These are phyloP conservation scores for Tetragonula clypearis DNA, from an alignment of 1,140 invertebrate species.

Conservation along the genomic window DNA sequence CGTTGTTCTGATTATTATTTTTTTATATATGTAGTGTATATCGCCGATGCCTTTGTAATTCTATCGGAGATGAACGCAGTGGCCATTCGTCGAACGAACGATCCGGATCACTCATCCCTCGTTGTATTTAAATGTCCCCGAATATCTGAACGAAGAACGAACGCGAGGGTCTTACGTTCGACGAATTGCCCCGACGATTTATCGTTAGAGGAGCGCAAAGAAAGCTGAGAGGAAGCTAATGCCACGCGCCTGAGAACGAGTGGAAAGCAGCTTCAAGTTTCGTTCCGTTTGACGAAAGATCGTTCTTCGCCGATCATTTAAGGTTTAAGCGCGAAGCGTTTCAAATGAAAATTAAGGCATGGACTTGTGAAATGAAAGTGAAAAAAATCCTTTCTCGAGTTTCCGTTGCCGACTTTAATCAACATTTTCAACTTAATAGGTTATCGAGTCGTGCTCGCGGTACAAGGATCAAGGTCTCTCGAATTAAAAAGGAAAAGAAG, in stretches of 20 bases:
- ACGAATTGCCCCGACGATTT: neutral
- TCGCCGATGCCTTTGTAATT: slow-evolving; percentile 35
- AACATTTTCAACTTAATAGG: no score
- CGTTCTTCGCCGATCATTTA: neutral
- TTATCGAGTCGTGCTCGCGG: no score
- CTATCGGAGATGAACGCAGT: neutral
- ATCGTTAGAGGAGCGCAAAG: neutral
- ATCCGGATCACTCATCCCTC: neutral
- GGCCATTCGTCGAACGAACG: slow-evolving; percentile 7
- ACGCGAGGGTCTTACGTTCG: neutral
- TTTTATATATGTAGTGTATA: slow-evolving; percentile 45
- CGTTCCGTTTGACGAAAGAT: neutral
- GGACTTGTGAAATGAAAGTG: no score
- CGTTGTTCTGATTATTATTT: slow-evolving; percentile 52
- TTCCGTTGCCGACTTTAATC: no score
- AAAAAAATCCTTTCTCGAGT: no score
- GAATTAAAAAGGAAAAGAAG: no score
- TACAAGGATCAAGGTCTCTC: no score
- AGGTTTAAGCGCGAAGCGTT: no score
- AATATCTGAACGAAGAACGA: neutral
- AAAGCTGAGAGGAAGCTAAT: neutral
- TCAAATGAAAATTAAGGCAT: no score
- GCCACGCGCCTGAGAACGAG: neutral
- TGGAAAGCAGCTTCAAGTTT: neutral
- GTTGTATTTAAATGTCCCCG: slow-evolving; percentile 25